These are phyloP conservation scores for Bursaphelenchus okinawaensis DNA, from an alignment of 2,888 invertebrate species.

Conservation along the genomic window DNA sequence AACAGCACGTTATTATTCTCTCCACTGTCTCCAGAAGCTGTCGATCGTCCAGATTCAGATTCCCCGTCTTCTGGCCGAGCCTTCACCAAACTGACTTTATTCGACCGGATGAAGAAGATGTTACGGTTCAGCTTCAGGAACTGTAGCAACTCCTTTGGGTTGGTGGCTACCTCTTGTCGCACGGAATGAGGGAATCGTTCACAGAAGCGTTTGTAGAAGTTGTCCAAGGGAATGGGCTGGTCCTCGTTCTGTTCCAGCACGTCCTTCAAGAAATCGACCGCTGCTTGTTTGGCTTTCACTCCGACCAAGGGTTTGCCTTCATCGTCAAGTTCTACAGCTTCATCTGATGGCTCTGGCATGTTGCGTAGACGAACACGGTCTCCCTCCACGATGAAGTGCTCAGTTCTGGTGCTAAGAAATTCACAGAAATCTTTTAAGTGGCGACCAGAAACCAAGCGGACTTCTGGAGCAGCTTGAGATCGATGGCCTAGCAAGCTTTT, in stretches of 20 bases:
- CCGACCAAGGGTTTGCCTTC: constrained; percentile 53
- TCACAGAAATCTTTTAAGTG: constrained; percentile 89
- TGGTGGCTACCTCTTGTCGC: constrained; percentile 72
- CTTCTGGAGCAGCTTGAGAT: constrained; percentile 84
- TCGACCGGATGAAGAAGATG: constrained; percentile 84
- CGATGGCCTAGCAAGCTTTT: constrained; percentile 91
- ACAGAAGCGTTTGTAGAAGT: constrained; percentile 54
- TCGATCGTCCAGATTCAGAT: constrained; percentile 50
- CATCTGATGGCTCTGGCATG: constrained; percentile 56
- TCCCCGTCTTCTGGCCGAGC: constrained; percentile 48
- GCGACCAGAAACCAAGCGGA: constrained; percentile 87
- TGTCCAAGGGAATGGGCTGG: constrained; percentile 54
- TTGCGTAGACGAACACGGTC: constrained; percentile 55
- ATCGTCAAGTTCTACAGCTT: constrained; percentile 53
- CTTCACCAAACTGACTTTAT: constrained; percentile 64
- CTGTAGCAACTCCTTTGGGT: constrained; percentile 79
- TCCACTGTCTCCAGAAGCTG: constrained; percentile 25
- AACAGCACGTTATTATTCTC: constrained; percentile 50
- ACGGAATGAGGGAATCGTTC: constrained; percentile 56
- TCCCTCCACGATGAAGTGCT: constrained; percentile 71
- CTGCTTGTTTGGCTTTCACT: constrained; percentile 55
- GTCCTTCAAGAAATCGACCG: constrained; percentile 53
- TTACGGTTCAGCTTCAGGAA: constrained; percentile 89
- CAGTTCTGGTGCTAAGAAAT: constrained; percentile 76
- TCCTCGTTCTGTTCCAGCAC: constrained; percentile 56